These are phyloP conservation scores for Hypena proboscidalis DNA, from an alignment of 2,888 invertebrate species.

Conservation along the genomic window DNA sequence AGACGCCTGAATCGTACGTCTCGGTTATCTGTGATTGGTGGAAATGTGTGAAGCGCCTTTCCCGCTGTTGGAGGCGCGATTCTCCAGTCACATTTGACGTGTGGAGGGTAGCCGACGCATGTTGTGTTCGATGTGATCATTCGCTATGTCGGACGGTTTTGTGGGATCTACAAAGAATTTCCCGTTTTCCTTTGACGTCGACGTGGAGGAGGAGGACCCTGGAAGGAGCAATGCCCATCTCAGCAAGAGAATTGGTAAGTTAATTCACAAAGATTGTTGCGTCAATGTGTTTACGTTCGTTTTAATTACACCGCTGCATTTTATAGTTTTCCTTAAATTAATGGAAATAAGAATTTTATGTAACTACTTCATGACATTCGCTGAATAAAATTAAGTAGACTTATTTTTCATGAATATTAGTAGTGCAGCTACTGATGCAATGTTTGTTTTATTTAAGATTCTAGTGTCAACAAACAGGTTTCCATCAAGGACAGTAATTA, in stretches of 20 bases:
- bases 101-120: constrained; percentile 41
- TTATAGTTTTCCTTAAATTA: too few relatives aligned
- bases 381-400: too few relatives aligned
- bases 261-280: not conserved
- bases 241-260: constrained; percentile 73
- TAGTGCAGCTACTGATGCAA: too few relatives aligned
- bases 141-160: constrained; percentile 72
- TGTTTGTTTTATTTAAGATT: not conserved
- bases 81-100: constrained; percentile 41
- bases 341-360: too few relatives aligned
- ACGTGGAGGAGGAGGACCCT: constrained; percentile 72
- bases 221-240: constrained; percentile 64
- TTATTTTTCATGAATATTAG: too few relatives aligned
- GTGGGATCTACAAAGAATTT: constrained; percentile 81
- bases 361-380: too few relatives aligned
- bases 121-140: constrained; percentile 31
- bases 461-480: too few relatives aligned
- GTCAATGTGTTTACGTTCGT: constrained; percentile 38
- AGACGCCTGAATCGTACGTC: constrained; percentile 4
- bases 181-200: constrained; percentile 80
- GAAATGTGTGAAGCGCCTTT: constrained; percentile 42
- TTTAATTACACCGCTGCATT: constrained; percentile 18
- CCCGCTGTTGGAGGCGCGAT: constrained; percentile 37
- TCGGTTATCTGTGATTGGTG: constrained; percentile 25
- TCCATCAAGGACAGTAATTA: too few relatives aligned